Evolutionary conservation across 2,113 vertebrate species (phyloP).

Genomic region (Monarcha castaneiventris): DNA sequence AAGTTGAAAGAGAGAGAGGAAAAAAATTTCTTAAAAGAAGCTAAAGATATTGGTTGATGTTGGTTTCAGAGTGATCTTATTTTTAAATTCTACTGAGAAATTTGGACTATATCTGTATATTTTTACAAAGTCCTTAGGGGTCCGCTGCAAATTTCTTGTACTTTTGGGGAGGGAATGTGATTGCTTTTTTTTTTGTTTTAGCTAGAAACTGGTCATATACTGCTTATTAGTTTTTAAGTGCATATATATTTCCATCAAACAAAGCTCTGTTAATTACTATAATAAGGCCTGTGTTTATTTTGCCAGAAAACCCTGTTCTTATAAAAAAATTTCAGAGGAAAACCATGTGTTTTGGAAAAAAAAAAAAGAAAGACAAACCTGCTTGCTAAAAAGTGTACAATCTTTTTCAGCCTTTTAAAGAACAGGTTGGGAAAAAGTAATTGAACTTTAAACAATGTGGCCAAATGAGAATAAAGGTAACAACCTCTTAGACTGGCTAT

Average conservation of each 20-base stretch:
- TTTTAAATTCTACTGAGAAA: conserved; percentile 25
- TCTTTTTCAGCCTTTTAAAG: background rate
- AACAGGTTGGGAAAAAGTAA: background rate
- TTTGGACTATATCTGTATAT: background rate
- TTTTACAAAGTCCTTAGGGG: conserved; percentile 6
- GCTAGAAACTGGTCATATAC: background rate
- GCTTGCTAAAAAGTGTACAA: background rate
- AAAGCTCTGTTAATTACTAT: background rate
- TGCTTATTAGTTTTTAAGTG: background rate
- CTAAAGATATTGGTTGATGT: background rate
- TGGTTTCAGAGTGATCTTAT: background rate
- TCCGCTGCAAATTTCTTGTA: background rate
- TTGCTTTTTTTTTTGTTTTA: background rate
- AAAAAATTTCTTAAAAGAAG: background rate
- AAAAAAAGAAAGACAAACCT: background rate
- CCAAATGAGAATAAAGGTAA: background rate
- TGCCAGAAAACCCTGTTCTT: background rate
- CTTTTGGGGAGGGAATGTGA: background rate
- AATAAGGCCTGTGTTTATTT: background rate
- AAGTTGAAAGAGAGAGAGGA: background rate
- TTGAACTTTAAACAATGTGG: background rate
- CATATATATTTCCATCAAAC: background rate
- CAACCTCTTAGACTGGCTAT: background rate
- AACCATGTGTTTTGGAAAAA: background rate
- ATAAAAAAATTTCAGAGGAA: background rate